Evolutionary conservation across 2,888 invertebrate species (phyloP).

Genomic region (Yponomeuta sedellus): DNA sequence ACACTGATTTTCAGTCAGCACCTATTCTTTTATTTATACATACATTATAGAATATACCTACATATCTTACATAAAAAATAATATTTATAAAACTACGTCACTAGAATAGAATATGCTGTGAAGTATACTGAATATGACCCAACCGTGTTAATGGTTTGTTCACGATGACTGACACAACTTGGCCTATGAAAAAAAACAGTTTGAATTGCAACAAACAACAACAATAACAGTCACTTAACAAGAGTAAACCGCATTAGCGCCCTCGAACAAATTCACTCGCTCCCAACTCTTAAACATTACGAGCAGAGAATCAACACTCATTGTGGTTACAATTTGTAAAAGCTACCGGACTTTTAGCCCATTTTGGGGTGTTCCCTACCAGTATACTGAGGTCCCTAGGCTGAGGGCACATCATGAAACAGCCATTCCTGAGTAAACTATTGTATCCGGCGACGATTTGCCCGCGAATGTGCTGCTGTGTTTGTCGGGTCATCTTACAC

Average conservation of each 20-base stretch:
- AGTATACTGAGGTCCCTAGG: slow-evolving; percentile 32
- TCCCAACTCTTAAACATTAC: slow-evolving; percentile 2
- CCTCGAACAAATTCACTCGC: not conserved
- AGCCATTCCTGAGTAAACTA: not conserved
- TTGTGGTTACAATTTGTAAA: slow-evolving; percentile 54
- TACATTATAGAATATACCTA: too few species aligned
- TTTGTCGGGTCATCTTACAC: not conserved
- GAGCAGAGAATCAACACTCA: slow-evolving; percentile 14
- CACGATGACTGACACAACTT: not conserved
- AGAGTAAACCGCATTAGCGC: slow-evolving; percentile 1
- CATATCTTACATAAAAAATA: too few species aligned
- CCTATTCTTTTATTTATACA: too few species aligned
- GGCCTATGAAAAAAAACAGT: not conserved
- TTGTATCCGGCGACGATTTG: too few species aligned
- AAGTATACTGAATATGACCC: too few species aligned
- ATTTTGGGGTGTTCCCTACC: slow-evolving; percentile 52
- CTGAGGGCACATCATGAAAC: slow-evolving; percentile 1
- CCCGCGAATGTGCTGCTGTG: too few species aligned
- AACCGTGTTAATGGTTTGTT: too few species aligned
- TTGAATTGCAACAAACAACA: not conserved
- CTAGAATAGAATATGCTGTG: too few species aligned
- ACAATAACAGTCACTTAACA: slow-evolving; percentile 1
- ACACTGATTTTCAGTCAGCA: too few species aligned
- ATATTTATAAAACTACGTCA: too few species aligned
- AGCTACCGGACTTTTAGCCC: slow-evolving; percentile 59